These are phyloP conservation scores for Phyllotreta striolata DNA, from an alignment of 2,888 invertebrate genomes.

Conservation along the genomic window DNA sequence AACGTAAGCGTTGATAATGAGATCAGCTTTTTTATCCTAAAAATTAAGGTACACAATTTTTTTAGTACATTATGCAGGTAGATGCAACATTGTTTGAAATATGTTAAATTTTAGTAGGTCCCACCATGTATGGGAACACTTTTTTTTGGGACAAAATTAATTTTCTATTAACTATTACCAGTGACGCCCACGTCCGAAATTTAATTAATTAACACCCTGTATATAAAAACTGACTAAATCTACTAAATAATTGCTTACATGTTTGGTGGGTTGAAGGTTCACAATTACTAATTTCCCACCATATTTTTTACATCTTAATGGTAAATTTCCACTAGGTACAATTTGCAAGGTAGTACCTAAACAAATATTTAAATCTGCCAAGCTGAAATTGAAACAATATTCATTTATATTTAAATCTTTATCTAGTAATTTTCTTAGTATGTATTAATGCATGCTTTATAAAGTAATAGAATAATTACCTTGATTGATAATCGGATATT, in stretches of 20 bases:
- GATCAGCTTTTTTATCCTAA: slow-evolving; percentile 89
- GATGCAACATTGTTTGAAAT: too few species aligned
- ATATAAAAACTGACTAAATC: too few species aligned
- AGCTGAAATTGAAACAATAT: slow-evolving; percentile 65
- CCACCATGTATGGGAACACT: too few species aligned
- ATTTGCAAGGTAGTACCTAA: slow-evolving; percentile 98
- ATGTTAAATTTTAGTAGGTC: too few species aligned
- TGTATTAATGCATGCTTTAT: slow-evolving; percentile 4
- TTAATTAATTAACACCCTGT: too few species aligned
- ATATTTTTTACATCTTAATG: slow-evolving; percentile 83
- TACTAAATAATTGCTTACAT: slow-evolving; percentile 72
- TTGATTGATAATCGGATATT: slow-evolving; percentile 86
- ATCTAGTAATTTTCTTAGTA: slow-evolving; percentile 14
- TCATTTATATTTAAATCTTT: background rate
- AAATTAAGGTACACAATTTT: slow-evolving; percentile 50
- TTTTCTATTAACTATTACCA: too few species aligned
- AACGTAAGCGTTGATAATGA: slow-evolving; percentile 88
- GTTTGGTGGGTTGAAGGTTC: slow-evolving; percentile 97
- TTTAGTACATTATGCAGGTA: background rate
- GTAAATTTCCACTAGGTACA: slow-evolving; percentile 94
- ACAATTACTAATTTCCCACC: slow-evolving; percentile 91
- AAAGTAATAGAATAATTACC: slow-evolving; percentile 62
- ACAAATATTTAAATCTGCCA: slow-evolving; percentile 92
- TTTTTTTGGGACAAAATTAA: too few species aligned
- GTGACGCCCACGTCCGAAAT: too few species aligned